phyloP scores from a whole-genome alignment of 2,113 vertebrate species.

The Menidia beryllina region DNA sequence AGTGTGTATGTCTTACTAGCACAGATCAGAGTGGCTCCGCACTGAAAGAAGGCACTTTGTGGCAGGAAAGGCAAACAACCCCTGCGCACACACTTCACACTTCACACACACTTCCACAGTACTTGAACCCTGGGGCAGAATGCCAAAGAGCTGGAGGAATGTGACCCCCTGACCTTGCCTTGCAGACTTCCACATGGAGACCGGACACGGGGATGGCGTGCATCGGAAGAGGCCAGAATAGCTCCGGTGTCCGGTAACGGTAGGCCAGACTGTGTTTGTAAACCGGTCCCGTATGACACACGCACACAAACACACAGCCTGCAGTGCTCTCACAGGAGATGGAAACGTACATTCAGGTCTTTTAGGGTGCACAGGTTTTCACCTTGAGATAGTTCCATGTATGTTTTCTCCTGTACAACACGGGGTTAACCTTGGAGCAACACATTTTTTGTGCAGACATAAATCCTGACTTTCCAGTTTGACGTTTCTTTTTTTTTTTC shows the following conservation, averaged over 20 bases:
- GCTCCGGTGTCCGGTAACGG: constrained; percentile 77
- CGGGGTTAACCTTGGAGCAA: constrained; percentile 75
- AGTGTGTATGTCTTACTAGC: neutral
- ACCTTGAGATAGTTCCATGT: constrained; percentile 30
- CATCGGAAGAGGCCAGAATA: constrained; percentile 79
- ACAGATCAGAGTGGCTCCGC: constrained; percentile 39
- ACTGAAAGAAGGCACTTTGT: constrained; percentile 56
- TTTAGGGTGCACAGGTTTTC: constrained; percentile 10
- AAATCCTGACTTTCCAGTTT: constrained; percentile 84
- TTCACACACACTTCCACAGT: constrained; percentile 58
- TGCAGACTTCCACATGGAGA: constrained; percentile 79
- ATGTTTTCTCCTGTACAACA: constrained; percentile 59
- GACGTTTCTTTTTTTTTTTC: constrained; percentile 61
- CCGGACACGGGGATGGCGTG: constrained; percentile 72
- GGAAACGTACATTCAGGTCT: constrained; percentile 50
- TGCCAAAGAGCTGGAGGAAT: constrained; percentile 81
- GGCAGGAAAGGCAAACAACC: constrained; percentile 68
- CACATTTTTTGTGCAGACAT: constrained; percentile 74
- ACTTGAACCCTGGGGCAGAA: constrained; percentile 77
- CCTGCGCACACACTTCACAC: constrained; percentile 35
- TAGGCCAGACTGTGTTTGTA: constrained; percentile 79
- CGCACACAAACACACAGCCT: constrained; percentile 48
- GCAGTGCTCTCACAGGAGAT: constrained; percentile 54
- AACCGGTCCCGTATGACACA: constrained; percentile 70
- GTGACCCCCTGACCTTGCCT: constrained; percentile 81